A percentile compares a stretch with the other conserved stretches of the same genome.
Conservation (phyloP, 2,888 invertebrate genomes). For the Nysson spinosus region DNA sequence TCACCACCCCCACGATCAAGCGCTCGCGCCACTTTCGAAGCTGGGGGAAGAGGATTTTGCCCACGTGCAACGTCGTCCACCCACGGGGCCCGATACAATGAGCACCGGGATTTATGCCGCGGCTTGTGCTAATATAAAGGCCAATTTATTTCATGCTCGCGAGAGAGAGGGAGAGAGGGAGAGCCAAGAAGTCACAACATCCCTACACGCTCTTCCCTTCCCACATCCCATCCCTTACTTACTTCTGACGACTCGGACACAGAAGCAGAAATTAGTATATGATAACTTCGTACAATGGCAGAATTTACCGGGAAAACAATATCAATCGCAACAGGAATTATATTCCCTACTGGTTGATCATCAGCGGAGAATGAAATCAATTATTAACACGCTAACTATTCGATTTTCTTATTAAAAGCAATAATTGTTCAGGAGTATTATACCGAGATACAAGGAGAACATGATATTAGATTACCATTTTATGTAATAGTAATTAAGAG, state of each 20-base stretch:
- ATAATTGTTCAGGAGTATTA: no score
- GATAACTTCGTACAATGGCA: slow-evolving; percentile 63
- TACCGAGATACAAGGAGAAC: no score
- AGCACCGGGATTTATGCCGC: slow-evolving; percentile 69
- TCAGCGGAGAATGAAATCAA: no score
- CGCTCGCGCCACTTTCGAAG: slow-evolving; percentile 54
- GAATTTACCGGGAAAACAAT: slow-evolving; percentile 71
- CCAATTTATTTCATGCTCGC: slow-evolving; percentile 69
- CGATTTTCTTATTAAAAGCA: no score
- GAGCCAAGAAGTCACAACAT: slow-evolving; percentile 1
- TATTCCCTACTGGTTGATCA: neutral
- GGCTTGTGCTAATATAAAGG: slow-evolving; percentile 72
- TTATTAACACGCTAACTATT: no score
- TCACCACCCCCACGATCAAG: slow-evolving; percentile 51
- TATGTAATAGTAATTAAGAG: no score
- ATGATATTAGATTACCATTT: no score
- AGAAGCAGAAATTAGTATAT: slow-evolving; percentile 66
- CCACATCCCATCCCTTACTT: slow-evolving; percentile 30
- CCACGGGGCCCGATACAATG: slow-evolving; percentile 72
- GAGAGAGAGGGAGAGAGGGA: slow-evolving; percentile 30
- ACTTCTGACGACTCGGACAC: slow-evolving; percentile 34
- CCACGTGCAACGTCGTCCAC: slow-evolving; percentile 66
- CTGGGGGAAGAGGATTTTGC: slow-evolving; percentile 58
- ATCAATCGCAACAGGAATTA: slow-evolving; percentile 34
- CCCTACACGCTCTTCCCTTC: slow-evolving; percentile 6